Percentiles rank a stretch among this genome's conserved stretches.
Evolutionary conservation across 2,113 vertebrate genomes (phyloP).

Genomic region (Hyaena hyaena): DNA sequence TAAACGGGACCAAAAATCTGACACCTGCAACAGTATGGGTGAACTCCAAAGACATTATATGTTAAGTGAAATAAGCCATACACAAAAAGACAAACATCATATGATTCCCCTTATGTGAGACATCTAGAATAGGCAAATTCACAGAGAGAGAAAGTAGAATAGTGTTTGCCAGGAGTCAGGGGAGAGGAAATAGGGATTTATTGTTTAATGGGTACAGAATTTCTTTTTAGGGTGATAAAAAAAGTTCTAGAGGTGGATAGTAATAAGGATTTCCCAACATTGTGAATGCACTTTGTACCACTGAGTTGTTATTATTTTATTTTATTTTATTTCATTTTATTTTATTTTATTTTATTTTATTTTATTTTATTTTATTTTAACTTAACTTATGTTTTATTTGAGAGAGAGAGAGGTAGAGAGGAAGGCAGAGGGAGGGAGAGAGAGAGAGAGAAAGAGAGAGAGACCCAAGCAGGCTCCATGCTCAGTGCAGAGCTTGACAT

Average conservation of each 20-base stretch:
- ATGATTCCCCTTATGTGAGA: not conserved
- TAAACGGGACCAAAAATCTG: not conserved
- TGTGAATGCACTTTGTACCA: not conserved
- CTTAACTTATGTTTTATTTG: too few relatives aligned
- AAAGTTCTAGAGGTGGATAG: not conserved
- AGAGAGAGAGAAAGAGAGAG: too few relatives aligned
- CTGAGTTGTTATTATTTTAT: not conserved
- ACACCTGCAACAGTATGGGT: not conserved
- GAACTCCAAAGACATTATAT: not conserved
- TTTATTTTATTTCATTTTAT: too few relatives aligned
- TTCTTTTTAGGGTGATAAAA: not conserved
- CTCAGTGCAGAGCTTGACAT: too few relatives aligned
- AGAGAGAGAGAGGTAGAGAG: too few relatives aligned
- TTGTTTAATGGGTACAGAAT: not conserved
- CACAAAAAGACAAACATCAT: not conserved
- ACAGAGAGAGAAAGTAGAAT: not conserved
- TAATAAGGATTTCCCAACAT: not conserved
- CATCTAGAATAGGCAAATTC: not conserved
- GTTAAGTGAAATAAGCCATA: not conserved
- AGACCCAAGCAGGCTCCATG: too few relatives aligned
- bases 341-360: too few relatives aligned
- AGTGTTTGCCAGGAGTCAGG: not conserved
- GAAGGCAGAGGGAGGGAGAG: too few relatives aligned
- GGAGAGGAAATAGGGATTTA: not conserved
- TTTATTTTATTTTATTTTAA: too few relatives aligned